A percentile compares a stretch with the other conserved stretches of the same genome.
phyloP scores from a whole-genome alignment of 2,888 invertebrate species.

The Caenorhabditis sinica region DNA sequence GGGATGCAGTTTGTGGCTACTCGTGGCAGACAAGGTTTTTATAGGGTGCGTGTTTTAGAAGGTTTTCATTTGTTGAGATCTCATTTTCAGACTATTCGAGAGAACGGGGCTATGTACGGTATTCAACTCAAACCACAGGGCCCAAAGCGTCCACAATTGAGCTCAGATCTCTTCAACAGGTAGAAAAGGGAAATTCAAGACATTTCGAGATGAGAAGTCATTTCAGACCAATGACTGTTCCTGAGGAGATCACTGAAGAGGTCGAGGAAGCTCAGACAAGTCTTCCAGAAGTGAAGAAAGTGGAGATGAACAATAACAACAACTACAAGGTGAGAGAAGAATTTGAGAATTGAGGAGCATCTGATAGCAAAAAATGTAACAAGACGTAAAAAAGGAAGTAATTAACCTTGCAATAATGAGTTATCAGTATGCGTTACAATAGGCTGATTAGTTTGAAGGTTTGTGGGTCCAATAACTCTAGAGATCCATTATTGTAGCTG shows the following conservation, averaged over 20 bases:
- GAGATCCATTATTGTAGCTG: too few relatives aligned
- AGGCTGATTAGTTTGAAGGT: too few relatives aligned
- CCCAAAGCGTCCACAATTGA: conserved; percentile 75
- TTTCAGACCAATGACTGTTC: conserved; percentile 63
- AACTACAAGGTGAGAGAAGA: conserved; percentile 49
- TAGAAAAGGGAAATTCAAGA: background rate
- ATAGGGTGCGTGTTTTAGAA: conserved; percentile 74
- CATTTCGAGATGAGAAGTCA: too few relatives aligned
- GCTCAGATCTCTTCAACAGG: conserved; percentile 67
- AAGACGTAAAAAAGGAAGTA: too few relatives aligned
- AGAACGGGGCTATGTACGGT: conserved; percentile 79
- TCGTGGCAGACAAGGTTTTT: conserved; percentile 81
- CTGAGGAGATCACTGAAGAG: conserved; percentile 61
- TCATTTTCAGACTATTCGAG: conserved; percentile 78
- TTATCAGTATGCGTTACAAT: too few relatives aligned
- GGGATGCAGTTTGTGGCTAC: conserved; percentile 83
- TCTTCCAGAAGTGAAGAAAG: conserved; percentile 46
- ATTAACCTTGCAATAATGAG: too few relatives aligned
- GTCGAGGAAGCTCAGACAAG: conserved; percentile 54
- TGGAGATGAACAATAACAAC: conserved; percentile 58
- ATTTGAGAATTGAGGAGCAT: too few relatives aligned
- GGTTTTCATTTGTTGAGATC: background rate
- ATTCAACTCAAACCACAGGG: conserved; percentile 77
- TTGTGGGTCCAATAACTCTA: too few relatives aligned
- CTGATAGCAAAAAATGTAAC: too few relatives aligned